Conservation (phyloP, 2,113 vertebrate genomes). For the Neogobius melanostomus region DNA sequence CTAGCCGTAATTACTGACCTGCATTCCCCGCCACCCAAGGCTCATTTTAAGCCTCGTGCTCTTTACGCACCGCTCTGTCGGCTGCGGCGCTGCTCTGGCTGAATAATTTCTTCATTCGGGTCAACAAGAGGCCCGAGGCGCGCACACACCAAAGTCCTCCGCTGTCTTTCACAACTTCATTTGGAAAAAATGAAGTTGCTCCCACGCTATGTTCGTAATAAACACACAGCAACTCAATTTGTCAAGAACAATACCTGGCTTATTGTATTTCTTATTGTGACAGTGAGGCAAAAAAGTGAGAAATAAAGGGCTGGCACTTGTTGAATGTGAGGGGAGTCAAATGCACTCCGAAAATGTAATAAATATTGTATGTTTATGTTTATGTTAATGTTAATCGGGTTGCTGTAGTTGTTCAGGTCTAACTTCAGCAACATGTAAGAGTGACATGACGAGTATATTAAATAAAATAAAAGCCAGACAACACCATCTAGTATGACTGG, state of each 20-base stretch:
- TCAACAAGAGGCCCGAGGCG: slow-evolving; percentile 70
- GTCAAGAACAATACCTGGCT: slow-evolving; percentile 28
- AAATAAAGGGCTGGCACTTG: neutral
- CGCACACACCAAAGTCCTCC: slow-evolving; percentile 54
- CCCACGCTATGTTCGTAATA: slow-evolving; percentile 21
- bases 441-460: too few relatives aligned
- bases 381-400: too few relatives aligned
- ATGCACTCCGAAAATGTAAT: too few relatives aligned
- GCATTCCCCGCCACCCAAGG: slow-evolving; percentile 52
- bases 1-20: slow-evolving; percentile 66
- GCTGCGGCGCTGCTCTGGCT: slow-evolving; percentile 45
- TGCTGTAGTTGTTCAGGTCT: too few relatives aligned
- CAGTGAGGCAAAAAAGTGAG: slow-evolving; percentile 19
- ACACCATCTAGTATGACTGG: too few relatives aligned
- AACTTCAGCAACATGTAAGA: too few relatives aligned
- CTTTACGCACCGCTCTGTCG: neutral
- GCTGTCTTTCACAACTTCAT: slow-evolving; percentile 58
- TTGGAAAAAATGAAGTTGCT: too few relatives aligned
- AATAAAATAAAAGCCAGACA: too few relatives aligned
- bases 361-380: too few relatives aligned
- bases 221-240: slow-evolving; percentile 16
- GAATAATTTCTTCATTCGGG: slow-evolving; percentile 72
- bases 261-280: slow-evolving; percentile 1
- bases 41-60: slow-evolving; percentile 36
- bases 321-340: neutral